Evolutionary conservation across 2,797 vertebrate genomes (phyloP).

Genomic region (Rhinichthys osculus): DNA sequence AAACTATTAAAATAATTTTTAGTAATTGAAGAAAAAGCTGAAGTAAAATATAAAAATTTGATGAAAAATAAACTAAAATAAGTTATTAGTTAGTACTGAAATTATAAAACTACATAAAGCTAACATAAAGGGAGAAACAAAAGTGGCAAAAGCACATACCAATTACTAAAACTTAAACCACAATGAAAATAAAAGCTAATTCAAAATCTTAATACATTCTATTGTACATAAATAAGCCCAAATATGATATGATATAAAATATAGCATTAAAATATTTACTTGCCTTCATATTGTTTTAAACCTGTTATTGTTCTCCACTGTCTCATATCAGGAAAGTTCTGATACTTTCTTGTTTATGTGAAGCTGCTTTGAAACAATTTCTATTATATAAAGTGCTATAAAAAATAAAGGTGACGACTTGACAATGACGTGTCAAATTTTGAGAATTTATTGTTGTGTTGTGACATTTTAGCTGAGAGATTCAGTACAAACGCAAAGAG

Average conservation of each 20-base stretch:
- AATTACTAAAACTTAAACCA: neutral
- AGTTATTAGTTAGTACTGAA: neutral
- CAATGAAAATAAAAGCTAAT: neutral
- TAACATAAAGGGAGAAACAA: neutral
- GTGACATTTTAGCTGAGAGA: neutral
- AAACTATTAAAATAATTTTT: neutral
- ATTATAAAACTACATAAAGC: neutral
- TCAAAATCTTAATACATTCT: neutral
- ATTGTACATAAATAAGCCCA: neutral
- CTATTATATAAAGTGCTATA: neutral
- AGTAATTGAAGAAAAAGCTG: neutral
- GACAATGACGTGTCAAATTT: neutral
- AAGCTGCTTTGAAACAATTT: neutral
- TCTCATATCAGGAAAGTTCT: too few relatives aligned
- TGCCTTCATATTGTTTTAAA: neutral
- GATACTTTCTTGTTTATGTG: neutral
- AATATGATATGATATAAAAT: neutral
- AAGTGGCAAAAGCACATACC: neutral
- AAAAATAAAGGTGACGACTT: neutral
- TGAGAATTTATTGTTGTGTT: neutral
- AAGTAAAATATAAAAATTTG: neutral
- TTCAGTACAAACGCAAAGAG: conserved; percentile 61
- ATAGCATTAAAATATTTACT: neutral
- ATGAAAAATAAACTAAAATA: neutral
- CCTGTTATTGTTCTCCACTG: neutral